phyloP scores from a whole-genome alignment of 2,888 invertebrate species.

The Lithophane socia region DNA sequence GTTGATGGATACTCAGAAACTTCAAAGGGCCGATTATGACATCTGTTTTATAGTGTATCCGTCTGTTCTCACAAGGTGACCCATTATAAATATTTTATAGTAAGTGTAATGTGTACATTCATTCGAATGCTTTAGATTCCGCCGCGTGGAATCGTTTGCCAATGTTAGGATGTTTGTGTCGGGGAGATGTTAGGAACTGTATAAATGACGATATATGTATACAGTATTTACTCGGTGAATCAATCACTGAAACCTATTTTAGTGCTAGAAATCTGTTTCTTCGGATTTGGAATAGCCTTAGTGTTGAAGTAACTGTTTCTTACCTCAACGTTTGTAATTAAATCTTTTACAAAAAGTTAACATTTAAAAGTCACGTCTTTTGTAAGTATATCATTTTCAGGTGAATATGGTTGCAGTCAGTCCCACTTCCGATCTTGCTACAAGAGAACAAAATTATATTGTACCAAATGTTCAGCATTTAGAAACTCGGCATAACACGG shows the following conservation, averaged over 20 bases:
- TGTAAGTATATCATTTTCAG: background rate
- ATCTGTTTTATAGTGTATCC: slow-evolving; percentile 73
- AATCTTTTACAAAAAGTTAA: background rate
- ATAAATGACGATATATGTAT: background rate
- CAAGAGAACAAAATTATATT: background rate
- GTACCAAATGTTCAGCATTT: background rate
- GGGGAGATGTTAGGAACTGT: slow-evolving; percentile 26
- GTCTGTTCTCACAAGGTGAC: slow-evolving; percentile 70
- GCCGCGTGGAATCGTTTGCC: slow-evolving; percentile 28
- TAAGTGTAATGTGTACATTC: slow-evolving; percentile 60
- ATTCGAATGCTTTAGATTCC: slow-evolving; percentile 61
- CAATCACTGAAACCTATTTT: background rate
- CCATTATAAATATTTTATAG: slow-evolving; percentile 68
- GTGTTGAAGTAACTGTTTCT: background rate
- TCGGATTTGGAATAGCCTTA: background rate
- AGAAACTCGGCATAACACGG: background rate
- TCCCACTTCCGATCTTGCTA: too few species aligned
- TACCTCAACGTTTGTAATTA: background rate
- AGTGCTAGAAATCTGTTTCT: background rate
- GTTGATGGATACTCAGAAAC: slow-evolving; percentile 63
- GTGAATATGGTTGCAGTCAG: background rate
- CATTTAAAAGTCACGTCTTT: background rate
- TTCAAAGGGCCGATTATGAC: slow-evolving; percentile 76
- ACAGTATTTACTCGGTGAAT: background rate
- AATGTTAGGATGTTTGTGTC: slow-evolving; percentile 48